Conservation (phyloP, 1,140 invertebrate species). For the Riptortus pedestris region DNA sequence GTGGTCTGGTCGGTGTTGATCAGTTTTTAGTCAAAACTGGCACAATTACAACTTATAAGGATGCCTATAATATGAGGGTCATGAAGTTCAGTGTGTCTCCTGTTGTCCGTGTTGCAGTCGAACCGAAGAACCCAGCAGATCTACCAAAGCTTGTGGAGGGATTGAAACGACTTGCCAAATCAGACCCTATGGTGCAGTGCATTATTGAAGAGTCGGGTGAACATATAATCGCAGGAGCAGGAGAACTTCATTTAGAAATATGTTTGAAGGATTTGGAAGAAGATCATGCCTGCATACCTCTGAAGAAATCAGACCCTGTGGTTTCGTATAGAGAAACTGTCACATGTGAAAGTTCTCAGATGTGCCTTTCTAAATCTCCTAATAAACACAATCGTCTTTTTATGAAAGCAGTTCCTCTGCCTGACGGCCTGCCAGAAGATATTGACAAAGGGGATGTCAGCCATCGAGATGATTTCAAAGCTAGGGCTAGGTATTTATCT, state of each 20-base stretch:
- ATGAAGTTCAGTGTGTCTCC: conserved; percentile 58
- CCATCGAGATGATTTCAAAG: conserved; percentile 52
- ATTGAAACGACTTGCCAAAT: conserved; percentile 55
- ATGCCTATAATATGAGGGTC: conserved; percentile 59
- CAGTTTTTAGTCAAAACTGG: conserved; percentile 62
- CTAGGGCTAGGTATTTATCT: conserved; percentile 45
- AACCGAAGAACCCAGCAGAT: conserved; percentile 59
- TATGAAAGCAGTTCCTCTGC: conserved; percentile 51
- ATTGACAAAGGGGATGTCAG: conserved; percentile 52
- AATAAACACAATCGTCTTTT: conserved; percentile 64
- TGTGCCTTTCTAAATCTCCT: conserved; percentile 57
- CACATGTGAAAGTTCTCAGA: conserved; percentile 44
- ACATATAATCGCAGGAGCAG: conserved; percentile 63
- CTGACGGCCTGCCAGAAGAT: conserved; percentile 51
- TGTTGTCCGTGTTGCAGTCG: conserved; percentile 61
- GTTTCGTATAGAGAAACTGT: conserved; percentile 33
- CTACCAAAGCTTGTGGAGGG: conserved; percentile 59
- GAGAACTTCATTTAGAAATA: conserved; percentile 62
- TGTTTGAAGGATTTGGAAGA: conserved; percentile 59
- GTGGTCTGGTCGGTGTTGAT: conserved; percentile 61
- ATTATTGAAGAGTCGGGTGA: conserved; percentile 62
- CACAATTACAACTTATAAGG: conserved; percentile 57
- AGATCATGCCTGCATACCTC: conserved; percentile 60
- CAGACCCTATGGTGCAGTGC: conserved; percentile 64
- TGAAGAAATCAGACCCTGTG: conserved; percentile 37